Base-by-base conservation (phyloP, 2,113 vertebrate species). In the Condylura cristata region DNA sequence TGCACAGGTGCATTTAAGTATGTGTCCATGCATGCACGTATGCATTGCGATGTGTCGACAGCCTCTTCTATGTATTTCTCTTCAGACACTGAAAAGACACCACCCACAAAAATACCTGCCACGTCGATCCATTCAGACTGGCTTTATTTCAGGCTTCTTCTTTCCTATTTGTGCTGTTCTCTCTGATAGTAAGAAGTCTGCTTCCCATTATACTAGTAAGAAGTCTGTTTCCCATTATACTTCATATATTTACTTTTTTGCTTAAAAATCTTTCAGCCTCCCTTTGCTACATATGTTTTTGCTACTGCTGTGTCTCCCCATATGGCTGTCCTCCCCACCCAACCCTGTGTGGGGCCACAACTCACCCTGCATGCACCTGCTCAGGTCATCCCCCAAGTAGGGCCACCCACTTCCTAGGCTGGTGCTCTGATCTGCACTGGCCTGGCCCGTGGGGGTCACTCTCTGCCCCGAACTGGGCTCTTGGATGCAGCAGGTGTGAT, bases 321-420 rank as follows among this genome's bases (percentile, higher is more conserved):
- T 9, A 20, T 8, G 20, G 34, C 12, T 37, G 8, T 2, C 20
- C 14, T 78, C 8, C 2, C 8, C 22, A 11, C 6, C 1, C 41
- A 34, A 0, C 13, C 17, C 51, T 72, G 53, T 7, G 16, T 37
- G 5, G n/a, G 34, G 3, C n/a, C 7, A 56, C 28, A 61, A 2
- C 65, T 9, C 8, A 8, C 4, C 4, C 28, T 6, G 2, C 0
- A 1, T 20, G 8, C 3, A 30, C 14, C n/a, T 10, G 1, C 34
- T 75, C 30, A n/a, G 30, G 58, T 1, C 16, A 37, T 2, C 10
- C 32, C 24, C 18, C 3, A 28, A 17, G 0, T n/a, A 30, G 4
- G 34, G 32, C 3, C 5, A 6, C 20, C 1, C 1, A 30, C 12
- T 83, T 70, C 11, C 10, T 18, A 76, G 39, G 1, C 28, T 10